Evolutionary conservation across 1,140 invertebrate genomes (phyloP).

Genomic region (Monomorium pharaonis): DNA sequence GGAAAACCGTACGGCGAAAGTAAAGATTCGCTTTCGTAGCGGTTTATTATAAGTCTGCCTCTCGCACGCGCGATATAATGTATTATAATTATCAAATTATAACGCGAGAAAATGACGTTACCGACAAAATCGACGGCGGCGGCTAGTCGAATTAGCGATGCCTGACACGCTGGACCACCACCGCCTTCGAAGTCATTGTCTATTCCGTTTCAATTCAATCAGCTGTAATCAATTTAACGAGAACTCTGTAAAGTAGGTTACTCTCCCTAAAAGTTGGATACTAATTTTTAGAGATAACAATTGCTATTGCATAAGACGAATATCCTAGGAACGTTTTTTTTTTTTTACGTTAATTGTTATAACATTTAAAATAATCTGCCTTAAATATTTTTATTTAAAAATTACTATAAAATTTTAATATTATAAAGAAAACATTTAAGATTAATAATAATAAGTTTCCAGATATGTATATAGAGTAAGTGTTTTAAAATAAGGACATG

Average conservation of each 20-base stretch:
- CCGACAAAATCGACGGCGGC: not conserved
- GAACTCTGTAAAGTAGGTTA: not conserved
- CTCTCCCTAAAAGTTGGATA: not conserved
- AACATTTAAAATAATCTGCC: no score
- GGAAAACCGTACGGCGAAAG: slow-evolving; percentile 66
- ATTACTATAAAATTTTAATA: no score
- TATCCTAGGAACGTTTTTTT: not conserved
- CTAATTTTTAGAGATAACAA: not conserved
- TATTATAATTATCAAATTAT: slow-evolving; percentile 27
- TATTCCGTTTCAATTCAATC: not conserved
- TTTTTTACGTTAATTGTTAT: no score
- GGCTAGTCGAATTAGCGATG: not conserved
- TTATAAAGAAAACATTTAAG: no score
- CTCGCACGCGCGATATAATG: slow-evolving; percentile 3
- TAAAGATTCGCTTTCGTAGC: slow-evolving; percentile 63
- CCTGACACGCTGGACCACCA: not conserved
- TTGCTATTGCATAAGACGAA: not conserved
- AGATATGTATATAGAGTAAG: no score
- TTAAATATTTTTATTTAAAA: no score
- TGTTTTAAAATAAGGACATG: no score
- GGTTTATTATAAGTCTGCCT: slow-evolving; percentile 25
- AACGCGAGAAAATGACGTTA: not conserved
- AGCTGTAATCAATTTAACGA: not conserved
- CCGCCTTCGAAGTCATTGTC: not conserved
- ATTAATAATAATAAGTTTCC: no score